These are phyloP conservation scores for Odocoileus hemionus DNA, from an alignment of 2,113 vertebrate genomes.

Conservation along the genomic window DNA sequence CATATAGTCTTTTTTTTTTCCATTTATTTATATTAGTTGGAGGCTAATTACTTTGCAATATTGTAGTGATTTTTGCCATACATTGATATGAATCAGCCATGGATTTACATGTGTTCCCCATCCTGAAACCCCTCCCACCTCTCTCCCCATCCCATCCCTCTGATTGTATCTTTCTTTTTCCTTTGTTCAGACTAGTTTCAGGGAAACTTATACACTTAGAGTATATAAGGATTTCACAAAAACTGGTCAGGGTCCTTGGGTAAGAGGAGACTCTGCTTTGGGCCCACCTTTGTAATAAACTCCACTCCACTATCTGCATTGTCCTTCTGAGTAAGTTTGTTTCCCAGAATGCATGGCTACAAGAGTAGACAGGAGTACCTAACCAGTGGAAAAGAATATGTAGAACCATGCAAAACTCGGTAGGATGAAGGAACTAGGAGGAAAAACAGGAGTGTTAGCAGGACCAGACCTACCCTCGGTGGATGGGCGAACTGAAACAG, in stretches of 20 bases:
- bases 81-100: no score
- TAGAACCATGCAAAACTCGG: background rate
- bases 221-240: background rate
- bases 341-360: rapidly evolving
- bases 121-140: no score
- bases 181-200: background rate
- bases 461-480: background rate
- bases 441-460: background rate
- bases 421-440: background rate
- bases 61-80: no score
- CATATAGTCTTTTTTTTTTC: no score
- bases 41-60: no score
- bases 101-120: no score
- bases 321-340: background rate
- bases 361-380: background rate
- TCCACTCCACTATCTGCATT: background rate
- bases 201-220: background rate
- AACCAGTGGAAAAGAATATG: background rate
- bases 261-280: background rate
- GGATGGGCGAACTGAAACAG: background rate
- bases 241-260: background rate
- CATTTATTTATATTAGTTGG: no score
- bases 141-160: background rate
- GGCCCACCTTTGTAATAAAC: background rate
- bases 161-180: background rate